Base-by-base conservation (phyloP, 1,140 invertebrate genomes). In the Helicoverpa zea region DNA sequence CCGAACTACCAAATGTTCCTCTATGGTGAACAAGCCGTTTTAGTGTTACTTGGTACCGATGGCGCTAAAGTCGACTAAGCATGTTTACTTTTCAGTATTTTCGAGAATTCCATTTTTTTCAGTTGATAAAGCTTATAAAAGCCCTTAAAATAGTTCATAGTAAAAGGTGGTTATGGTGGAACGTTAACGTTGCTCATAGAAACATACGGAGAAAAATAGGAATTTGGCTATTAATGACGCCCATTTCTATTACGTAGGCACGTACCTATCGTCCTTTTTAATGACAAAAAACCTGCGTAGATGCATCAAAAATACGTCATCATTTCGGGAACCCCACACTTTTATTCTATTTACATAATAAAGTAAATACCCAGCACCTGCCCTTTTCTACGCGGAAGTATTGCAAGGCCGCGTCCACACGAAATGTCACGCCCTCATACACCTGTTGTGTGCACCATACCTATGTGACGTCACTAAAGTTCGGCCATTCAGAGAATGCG, bases 311-410 rank as follows among this genome's bases (percentile, higher is more conserved):
- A 43, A 43, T 43, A 5, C 35, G 5, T 35, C 9, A 43, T 43
- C 35, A 43, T 43, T 43, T 43, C 35, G 35, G 35, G 35, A 43
- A 43, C 35, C 35, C 35, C 35, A 43, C 9, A 43, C 35, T 5
- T 43, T 43, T 43, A 7, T 43, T 43, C 35, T 9, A 43, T 43
- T 43, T 43, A 3, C 35, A 43, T 43, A 43, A 43, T 43, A 43
- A 43, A 43, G 35, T 63, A 30, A 30, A 63, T 63, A 30, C 23
- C 47, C 66, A 3, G 43, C 66, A 11, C 1, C 66, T 70, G 66
- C 47, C 66, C 66, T 70, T 70, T 70, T 16, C 16, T 70, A 51
- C 47, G 49, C 66, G 66, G 66, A 70, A 70, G 66, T 70, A 23
- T 70, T 52, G 66, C 66, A 70, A 70, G 49, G 47, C 47, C 49